A percentile compares a stretch with the other conserved stretches of the same genome.
These are phyloP conservation scores for Schizothorax lantsangensis DNA, from an alignment of 2,797 vertebrate genomes.

Conservation along the genomic window DNA sequence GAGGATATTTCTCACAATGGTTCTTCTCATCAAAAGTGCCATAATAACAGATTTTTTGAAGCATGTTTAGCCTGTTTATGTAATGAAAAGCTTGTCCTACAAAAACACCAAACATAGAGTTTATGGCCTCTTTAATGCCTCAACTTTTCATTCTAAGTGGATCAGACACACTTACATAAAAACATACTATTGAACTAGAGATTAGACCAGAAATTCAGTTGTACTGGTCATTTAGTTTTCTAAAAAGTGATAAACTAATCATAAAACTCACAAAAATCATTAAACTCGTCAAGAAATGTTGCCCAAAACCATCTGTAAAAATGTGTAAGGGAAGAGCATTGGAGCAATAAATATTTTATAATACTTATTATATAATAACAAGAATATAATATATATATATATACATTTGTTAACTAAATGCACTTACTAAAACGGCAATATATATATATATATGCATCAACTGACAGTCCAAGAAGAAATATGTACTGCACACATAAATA, in stretches of 20 bases:
- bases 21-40: slow-evolving; percentile 40
- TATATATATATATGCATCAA: neutral
- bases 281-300: no score
- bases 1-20: slow-evolving; percentile 42
- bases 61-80: slow-evolving; percentile 38
- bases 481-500: neutral
- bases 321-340: neutral
- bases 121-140: slow-evolving; percentile 28
- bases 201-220: neutral
- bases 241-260: neutral
- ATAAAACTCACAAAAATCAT: neutral
- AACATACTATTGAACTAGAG: neutral
- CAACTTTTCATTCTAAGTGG: slow-evolving; percentile 12
- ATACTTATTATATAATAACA: neutral
- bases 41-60: slow-evolving; percentile 41
- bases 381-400: no score
- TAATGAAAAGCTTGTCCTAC: slow-evolving; percentile 32
- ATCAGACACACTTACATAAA: slow-evolving; percentile 21
- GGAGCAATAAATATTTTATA: no score
- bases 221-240: neutral
- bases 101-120: slow-evolving; percentile 24
- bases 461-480: neutral
- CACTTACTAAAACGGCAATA: neutral
- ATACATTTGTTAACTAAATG: neutral
- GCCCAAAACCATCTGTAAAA: neutral